Base-by-base conservation (phyloP, 2,113 vertebrate genomes). In the Centrocercus urophasianus region DNA sequence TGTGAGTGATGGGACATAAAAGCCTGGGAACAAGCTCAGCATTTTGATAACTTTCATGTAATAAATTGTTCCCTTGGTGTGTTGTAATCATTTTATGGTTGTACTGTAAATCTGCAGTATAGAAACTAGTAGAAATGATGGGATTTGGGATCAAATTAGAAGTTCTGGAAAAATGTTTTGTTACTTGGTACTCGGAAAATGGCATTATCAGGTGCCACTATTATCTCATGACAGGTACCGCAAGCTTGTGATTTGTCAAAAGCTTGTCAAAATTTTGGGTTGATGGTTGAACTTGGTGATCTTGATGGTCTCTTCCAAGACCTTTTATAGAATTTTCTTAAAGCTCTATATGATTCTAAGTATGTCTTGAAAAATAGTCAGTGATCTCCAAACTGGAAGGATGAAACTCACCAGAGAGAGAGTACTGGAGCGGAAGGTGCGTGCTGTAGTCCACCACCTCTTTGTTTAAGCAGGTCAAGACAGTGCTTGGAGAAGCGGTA, bases 381-480 rank as follows among this genome's bases (percentile, higher is more conserved):
- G 43, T 75, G 73, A 75, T 57, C 22, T 66, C 16, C 57, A 57
- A 6, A 8, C 32, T 61, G 43, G 25, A 75, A 34, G 63, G 28
- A 13, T 52, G 57, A 78, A 59, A 25, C 54, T 86, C n/a, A 42
- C 9, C 18, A 64, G 60, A 43, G 27, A 84, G 70, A 8, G 28
- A 76, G 14, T 24, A 70, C 19, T 56, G 57, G 70, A 69, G 63
- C 6, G n/a, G 8, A 12, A 22, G 20, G 18, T 9, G 36, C 4
- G 5, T 67, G 45, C 65, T 14, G 4, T 0, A 67, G 34, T 36
- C 27, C 59, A 13, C 15, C n/a, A 21, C 0, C 0, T 57, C 25
- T 1, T 38, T 69, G 28, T 83, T 71, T n/a, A 43, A 48, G n/a
- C 32, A 85, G 27, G 16, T 59, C 11, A 48, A 22, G 59, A 72